Conservation (phyloP, 2,113 vertebrate genomes). For the Chionomys nivalis region DNA sequence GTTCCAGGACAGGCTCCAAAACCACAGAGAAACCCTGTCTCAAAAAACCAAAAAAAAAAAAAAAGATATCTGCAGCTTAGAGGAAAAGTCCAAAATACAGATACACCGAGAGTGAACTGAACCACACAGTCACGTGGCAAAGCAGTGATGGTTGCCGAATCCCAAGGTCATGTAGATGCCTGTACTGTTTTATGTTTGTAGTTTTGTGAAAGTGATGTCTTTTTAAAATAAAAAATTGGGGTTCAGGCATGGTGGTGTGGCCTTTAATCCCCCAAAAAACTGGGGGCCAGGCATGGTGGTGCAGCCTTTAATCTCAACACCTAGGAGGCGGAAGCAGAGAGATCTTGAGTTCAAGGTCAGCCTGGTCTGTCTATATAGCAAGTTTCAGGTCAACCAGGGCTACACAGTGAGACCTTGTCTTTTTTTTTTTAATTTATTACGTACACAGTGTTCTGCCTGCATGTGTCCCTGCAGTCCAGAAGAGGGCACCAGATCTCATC, state of each 20-base stretch:
- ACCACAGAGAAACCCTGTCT: no score
- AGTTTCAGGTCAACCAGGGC: neutral
- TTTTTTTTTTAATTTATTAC: no score
- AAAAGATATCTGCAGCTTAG: neutral
- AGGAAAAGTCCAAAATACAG: neutral
- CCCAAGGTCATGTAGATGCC: neutral
- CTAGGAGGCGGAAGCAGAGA: neutral
- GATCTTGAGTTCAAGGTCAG: neutral
- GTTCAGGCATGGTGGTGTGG: neutral
- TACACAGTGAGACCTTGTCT: neutral
- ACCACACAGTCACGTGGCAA: neutral
- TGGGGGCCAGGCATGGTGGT: neutral
- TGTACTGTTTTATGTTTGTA: neutral
- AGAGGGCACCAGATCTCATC: no score
- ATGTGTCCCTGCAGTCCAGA: no score
- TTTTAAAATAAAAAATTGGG: neutral
- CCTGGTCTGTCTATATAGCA: neutral
- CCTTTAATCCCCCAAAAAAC: neutral
- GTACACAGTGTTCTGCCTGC: no score
- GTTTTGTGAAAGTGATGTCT: neutral
- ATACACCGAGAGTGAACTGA: neutral
- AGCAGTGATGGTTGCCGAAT: fast-evolving
- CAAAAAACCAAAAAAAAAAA: no score
- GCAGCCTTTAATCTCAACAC: neutral
- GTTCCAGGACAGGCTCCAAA: no score